Evolutionary conservation across 64 coral and sea anemone genomes (phyloP).

Genomic region (Platygyra sinensis): DNA sequence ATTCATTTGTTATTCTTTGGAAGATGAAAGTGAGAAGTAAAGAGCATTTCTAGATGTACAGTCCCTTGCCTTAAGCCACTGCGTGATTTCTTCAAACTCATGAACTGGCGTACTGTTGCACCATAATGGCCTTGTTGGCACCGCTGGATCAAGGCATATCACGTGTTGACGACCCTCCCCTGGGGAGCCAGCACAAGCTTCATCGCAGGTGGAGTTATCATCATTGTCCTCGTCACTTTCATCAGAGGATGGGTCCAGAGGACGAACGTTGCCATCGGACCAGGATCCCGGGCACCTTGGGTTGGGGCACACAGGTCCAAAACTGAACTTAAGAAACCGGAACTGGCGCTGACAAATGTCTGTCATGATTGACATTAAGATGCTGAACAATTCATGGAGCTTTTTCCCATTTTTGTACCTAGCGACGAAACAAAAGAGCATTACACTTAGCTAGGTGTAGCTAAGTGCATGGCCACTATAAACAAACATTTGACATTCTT

Average conservation of each 20-base stretch:
- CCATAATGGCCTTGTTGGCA: not conserved
- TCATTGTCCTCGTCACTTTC: too few relatives aligned
- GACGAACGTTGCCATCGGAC: not conserved
- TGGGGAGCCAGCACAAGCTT: not conserved
- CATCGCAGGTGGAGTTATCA: constrained; percentile 13
- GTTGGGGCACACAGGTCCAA: constrained; percentile 57
- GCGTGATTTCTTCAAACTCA: constrained; percentile 45
- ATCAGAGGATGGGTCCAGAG: not conserved
- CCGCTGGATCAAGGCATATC: constrained; percentile 24
- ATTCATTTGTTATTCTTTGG: too few relatives aligned
- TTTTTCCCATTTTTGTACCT: constrained; percentile 48
- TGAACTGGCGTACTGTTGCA: constrained; percentile 45
- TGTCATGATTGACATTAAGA: constrained; percentile 34
- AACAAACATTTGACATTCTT: too few relatives aligned
- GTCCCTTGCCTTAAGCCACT: constrained; percentile 23
- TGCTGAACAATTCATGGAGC: constrained; percentile 13
- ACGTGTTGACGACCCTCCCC: not conserved
- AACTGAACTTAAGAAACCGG: constrained; percentile 48
- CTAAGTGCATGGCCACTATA: too few relatives aligned
- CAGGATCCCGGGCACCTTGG: constrained; percentile 37
- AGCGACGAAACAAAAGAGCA: not conserved
- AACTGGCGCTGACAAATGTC: constrained; percentile 60
- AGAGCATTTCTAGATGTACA: not conserved
- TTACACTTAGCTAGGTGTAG: too few relatives aligned
- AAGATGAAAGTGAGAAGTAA: too few relatives aligned